Percentiles rank a stretch among this genome's conserved stretches.
Conservation (phyloP, 2,888 invertebrate species). For the Chorisops tibialis region DNA sequence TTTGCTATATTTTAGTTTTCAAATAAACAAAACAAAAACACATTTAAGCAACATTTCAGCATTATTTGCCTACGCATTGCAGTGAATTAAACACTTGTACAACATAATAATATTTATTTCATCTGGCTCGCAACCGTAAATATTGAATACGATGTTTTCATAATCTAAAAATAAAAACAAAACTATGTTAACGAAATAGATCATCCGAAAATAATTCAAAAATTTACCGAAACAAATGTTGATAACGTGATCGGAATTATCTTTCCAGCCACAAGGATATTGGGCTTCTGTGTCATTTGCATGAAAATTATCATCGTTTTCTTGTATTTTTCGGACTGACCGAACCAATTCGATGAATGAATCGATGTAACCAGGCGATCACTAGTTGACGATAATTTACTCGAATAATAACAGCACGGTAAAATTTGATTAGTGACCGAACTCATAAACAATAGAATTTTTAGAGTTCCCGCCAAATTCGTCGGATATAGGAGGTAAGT, state of each 20-base stretch:
- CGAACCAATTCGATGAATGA: conserved; percentile 18
- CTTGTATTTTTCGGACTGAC: conserved; percentile 12
- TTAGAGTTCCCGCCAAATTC: background rate
- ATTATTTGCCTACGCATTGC: too few species aligned
- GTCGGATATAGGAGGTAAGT: background rate
- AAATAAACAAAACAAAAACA: too few species aligned
- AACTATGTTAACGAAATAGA: too few species aligned
- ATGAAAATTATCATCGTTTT: conserved; percentile 24
- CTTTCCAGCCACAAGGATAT: conserved; percentile 21
- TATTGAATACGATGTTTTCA: too few species aligned
- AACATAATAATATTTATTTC: too few species aligned
- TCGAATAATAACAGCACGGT: conserved; percentile 21
- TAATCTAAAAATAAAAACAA: too few species aligned
- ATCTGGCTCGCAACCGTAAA: too few species aligned
- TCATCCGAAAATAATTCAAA: too few species aligned
- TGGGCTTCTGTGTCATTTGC: conserved; percentile 14
- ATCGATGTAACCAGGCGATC: conserved; percentile 17
- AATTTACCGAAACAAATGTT: conserved; percentile 21
- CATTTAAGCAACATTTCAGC: too few species aligned
- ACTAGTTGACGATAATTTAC: conserved; percentile 1
- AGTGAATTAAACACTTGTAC: too few species aligned
- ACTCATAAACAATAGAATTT: background rate
- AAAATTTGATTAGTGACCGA: background rate
- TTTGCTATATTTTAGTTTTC: too few species aligned
- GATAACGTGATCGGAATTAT: conserved; percentile 10